Evolutionary conservation across 2,797 vertebrate genomes (phyloP).

Genomic region (Gymnopithys bicolor): DNA sequence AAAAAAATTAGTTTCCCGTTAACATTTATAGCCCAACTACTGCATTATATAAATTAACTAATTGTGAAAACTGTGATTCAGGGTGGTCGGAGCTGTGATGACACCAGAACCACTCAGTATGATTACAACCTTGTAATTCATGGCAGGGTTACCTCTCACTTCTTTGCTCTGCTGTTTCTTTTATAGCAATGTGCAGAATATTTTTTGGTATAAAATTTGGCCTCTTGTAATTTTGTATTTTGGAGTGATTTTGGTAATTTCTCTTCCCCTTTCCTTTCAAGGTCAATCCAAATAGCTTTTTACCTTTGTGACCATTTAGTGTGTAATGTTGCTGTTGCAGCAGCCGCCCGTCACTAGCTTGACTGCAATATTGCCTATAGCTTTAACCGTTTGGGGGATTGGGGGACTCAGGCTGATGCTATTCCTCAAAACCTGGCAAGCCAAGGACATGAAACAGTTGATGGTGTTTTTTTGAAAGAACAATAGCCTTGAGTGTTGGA

Average conservation of each 20-base stretch:
- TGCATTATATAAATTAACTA: conserved; percentile 60
- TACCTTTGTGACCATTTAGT: conserved; percentile 81
- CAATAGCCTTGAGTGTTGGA: conserved; percentile 68
- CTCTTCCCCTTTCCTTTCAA: conserved; percentile 76
- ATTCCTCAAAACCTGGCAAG: conserved; percentile 74
- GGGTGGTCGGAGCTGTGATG: conserved; percentile 23
- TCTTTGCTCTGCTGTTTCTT: conserved; percentile 21
- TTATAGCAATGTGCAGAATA: neutral
- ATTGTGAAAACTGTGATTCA: conserved; percentile 29
- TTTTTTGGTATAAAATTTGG: neutral
- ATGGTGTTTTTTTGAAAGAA: conserved; percentile 65
- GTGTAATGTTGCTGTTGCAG: conserved; percentile 70
- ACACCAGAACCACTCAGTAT: conserved; percentile 39
- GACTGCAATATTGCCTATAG: conserved; percentile 60
- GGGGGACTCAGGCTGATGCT: conserved; percentile 8
- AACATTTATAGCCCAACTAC: neutral
- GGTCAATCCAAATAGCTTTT: conserved; percentile 88
- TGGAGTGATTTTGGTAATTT: neutral
- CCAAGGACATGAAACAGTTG: conserved; percentile 71
- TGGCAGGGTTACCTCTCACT: conserved; percentile 10
- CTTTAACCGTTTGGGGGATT: conserved; percentile 75
- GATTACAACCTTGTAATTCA: conserved; percentile 57
- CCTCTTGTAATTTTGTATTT: neutral
- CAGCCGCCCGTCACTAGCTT: conserved; percentile 45
- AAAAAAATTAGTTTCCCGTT: conserved; percentile 35